Base-by-base conservation (phyloP, 2,797 vertebrate genomes). In the Sarcophilus harrisii region DNA sequence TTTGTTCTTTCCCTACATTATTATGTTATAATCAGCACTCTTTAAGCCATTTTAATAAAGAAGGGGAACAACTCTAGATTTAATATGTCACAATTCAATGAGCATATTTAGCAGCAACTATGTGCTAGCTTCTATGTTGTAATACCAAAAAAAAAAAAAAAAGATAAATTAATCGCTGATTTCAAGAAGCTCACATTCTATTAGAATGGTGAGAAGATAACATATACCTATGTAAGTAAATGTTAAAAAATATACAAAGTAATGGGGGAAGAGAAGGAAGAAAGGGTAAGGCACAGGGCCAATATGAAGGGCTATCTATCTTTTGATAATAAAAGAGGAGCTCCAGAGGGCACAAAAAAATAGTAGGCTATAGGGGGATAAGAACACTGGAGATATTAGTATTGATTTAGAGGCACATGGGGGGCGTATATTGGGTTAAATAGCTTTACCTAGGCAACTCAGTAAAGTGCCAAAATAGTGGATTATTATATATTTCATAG, bases 21-120 rank as follows among this genome's bases (percentile, higher is more conserved):
- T 5, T 90, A 13, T 93, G 4, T 93, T 92, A 38, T 73, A 96
- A 55, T 93, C 54, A 94, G 66, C 38, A 95, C 89, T 57, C 30
- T 58, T 57, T 94, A 96, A 94, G 55, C 54, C 6, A 90, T 8
- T 89, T 54, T 4, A 73, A 0, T 90, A 57, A 93, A 91, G 29
- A 16, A 93, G 13, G 12, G 49, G 27, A 28, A 90, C 5, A 90
- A 24, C 62, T 94, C 5, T 55, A 32, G 30, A 57, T 54, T 90
- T 27, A 87, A 87, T 81, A 38, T 87, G 73, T 87, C 73, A 45
- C 38, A 87, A 87, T 27, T 81, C n/a, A 81, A 14, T 3, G 14
- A 73, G 32, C 62, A 66, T 62, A 5, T 62, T 32, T n/a, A n/a
- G 14, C 18, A 24, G 18, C n/a, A 24, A 21, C 18, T 81, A 2